phyloP scores from a whole-genome alignment of 2,113 vertebrate genomes.

The Eulemur macaco region DNA sequence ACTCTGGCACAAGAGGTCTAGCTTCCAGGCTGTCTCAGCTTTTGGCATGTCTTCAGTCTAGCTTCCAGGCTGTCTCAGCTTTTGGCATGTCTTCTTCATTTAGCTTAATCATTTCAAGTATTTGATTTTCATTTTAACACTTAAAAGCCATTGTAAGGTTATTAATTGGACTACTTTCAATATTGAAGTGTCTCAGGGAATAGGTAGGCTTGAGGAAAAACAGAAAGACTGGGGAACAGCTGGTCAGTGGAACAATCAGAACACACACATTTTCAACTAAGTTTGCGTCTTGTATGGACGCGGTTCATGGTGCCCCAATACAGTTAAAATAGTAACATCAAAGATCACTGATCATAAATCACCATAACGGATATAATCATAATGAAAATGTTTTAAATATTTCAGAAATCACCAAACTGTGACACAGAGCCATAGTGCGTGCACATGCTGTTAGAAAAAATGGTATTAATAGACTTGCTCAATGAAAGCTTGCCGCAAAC shows the following conservation, averaged over 20 bases:
- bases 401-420: background rate
- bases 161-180: background rate
- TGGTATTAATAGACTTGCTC: background rate
- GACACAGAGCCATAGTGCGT: background rate
- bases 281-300: background rate
- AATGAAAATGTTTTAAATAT: background rate
- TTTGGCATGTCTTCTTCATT: background rate
- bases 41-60: background rate
- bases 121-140: background rate
- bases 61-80: background rate
- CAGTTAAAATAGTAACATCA: background rate
- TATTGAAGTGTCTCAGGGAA: background rate
- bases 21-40: background rate
- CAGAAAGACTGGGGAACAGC: background rate
- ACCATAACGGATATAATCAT: background rate
- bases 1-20: background rate
- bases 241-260: background rate
- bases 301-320: background rate
- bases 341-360: background rate
- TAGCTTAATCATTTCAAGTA: background rate
- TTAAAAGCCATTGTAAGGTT: background rate
- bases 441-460: background rate
- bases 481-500: background rate
- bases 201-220: background rate
- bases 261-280: background rate